Evolutionary conservation across 1,140 invertebrate genomes (phyloP).

Genomic region (Trichogramma pretiosum): DNA sequence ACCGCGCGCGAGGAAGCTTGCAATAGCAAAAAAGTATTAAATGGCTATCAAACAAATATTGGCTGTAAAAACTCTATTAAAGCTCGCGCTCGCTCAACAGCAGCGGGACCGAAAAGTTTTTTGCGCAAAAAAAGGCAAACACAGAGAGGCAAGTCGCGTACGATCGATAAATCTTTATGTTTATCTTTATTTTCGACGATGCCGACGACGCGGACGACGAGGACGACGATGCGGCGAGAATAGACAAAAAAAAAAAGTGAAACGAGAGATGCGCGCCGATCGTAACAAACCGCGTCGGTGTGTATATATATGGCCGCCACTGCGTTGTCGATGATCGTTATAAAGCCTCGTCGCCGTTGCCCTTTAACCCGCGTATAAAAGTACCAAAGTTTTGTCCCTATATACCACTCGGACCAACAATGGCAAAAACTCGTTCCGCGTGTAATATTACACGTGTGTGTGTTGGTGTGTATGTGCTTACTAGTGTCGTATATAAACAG

Average conservation of each 20-base stretch:
- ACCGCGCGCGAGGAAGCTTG: too few relatives aligned
- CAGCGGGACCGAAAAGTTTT: background rate
- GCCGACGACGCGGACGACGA: background rate
- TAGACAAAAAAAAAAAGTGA: background rate
- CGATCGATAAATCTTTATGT: conserved; percentile 11
- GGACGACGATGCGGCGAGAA: background rate
- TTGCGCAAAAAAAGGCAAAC: too few relatives aligned
- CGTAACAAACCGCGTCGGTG: conserved; percentile 15
- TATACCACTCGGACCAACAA: background rate
- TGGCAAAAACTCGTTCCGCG: background rate
- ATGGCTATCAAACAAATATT: too few relatives aligned
- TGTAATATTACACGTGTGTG: background rate
- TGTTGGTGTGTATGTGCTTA: background rate
- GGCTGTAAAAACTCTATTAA: conserved; percentile 6
- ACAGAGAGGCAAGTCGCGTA: too few relatives aligned
- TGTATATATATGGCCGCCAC: too few relatives aligned
- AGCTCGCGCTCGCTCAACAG: conserved; percentile 3
- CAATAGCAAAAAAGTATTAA: too few relatives aligned
- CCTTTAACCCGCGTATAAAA: too few relatives aligned
- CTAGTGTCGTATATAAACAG: too few relatives aligned
- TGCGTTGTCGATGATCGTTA: too few relatives aligned
- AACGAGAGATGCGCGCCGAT: background rate
- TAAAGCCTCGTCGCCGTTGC: conserved; percentile 5
- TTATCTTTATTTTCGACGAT: conserved; percentile 8
- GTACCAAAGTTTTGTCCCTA: conserved; percentile 12